Evolutionary conservation across 2,888 invertebrate genomes (phyloP).

Genomic region (Hemaris fuciformis): DNA sequence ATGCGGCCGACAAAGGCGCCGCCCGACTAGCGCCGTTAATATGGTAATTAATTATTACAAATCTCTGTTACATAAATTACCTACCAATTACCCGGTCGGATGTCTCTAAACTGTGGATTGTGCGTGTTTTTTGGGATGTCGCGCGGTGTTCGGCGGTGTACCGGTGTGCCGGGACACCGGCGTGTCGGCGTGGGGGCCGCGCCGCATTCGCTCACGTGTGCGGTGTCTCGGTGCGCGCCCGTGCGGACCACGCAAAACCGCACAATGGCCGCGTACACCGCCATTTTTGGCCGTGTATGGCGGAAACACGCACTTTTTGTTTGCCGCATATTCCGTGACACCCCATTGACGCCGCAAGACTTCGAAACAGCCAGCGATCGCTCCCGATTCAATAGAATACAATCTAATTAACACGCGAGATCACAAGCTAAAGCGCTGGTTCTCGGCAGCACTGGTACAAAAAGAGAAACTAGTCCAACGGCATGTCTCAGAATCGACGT

Average conservation of each 20-base stretch:
- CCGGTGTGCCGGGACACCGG: too few species aligned
- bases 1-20: conserved; percentile 74
- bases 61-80: conserved; percentile 69
- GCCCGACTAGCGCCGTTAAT: conserved; percentile 74
- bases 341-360: conserved; percentile 36
- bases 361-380: background rate
- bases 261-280: conserved; percentile 57
- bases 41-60: conserved; percentile 79
- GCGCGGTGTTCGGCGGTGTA: background rate
- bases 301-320: conserved; percentile 63
- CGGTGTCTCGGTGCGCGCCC: too few species aligned
- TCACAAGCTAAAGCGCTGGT: conserved; percentile 74
- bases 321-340: conserved; percentile 59
- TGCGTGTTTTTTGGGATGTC: background rate
- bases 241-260: conserved; percentile 41
- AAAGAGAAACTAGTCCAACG: conserved; percentile 69
- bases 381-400: conserved; percentile 21
- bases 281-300: conserved; percentile 59
- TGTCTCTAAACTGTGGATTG: conserved; percentile 38
- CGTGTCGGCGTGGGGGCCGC: conserved; percentile 19
- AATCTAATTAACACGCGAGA: conserved; percentile 60
- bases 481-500: conserved; percentile 76
- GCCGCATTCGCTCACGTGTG: conserved; percentile 57
- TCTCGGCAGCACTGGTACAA: conserved; percentile 50
- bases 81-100: conserved; percentile 56